Percentiles rank a stretch among this genome's conserved stretches.
Conservation (phyloP, 2,888 invertebrate species). For the Tuta absoluta region DNA sequence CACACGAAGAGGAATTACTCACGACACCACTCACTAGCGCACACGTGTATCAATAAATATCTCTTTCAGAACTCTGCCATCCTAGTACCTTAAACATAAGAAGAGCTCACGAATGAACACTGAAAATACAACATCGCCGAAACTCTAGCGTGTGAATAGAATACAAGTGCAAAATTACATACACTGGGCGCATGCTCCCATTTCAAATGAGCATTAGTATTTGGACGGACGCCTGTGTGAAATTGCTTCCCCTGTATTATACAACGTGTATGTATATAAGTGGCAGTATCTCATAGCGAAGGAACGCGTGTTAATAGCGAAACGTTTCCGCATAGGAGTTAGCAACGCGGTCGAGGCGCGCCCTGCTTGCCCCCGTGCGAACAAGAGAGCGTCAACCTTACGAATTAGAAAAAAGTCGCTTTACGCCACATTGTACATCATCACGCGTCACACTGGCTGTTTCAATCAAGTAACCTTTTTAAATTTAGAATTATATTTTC, state of each 20-base stretch:
- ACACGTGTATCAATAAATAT: constrained; percentile 45
- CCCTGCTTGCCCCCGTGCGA: constrained; percentile 69
- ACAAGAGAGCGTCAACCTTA: constrained; percentile 79
- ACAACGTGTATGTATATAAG: constrained; percentile 60
- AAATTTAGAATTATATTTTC: neutral
- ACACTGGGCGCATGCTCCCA: constrained; percentile 54
- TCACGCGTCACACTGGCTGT: constrained; percentile 18
- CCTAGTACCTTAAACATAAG: constrained; percentile 71
- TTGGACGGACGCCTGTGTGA: constrained; percentile 54
- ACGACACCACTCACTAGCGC: constrained; percentile 34
- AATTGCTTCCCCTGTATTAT: constrained; percentile 65
- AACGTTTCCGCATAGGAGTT: constrained; percentile 79
- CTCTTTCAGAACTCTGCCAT: constrained; percentile 49
- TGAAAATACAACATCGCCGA: constrained; percentile 60
- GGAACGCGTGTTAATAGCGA: constrained; percentile 79
- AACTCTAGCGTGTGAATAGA: constrained; percentile 63
- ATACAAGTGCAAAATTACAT: constrained; percentile 59
- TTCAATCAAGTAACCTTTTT: neutral
- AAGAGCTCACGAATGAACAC: constrained; percentile 71
- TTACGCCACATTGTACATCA: constrained; percentile 44
- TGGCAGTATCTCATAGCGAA: constrained; percentile 77
- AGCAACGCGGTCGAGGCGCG: constrained; percentile 62
- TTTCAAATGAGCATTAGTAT: constrained; percentile 45
- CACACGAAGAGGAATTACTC: constrained; percentile 48
- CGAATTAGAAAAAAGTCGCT: constrained; percentile 75